Conservation (phyloP, 1,140 invertebrate species). For the Battus philenor region DNA sequence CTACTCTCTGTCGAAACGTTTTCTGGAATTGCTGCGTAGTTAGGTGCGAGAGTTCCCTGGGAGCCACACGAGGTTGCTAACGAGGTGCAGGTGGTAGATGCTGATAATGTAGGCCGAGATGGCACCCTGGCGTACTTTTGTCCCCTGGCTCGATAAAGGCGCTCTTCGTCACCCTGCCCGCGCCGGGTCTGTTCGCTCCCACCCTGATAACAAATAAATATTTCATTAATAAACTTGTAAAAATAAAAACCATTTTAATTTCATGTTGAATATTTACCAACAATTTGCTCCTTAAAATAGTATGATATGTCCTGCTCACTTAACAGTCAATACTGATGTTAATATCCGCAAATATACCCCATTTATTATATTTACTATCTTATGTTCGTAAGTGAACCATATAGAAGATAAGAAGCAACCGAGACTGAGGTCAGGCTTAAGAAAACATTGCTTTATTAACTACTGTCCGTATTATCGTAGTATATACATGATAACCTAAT, state of each 20-base stretch:
- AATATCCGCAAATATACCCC: conserved; percentile 56
- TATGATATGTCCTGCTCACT: conserved; percentile 30
- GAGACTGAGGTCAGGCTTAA: conserved; percentile 53
- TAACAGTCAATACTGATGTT: conserved; percentile 48
- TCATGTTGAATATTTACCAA: conserved; percentile 17
- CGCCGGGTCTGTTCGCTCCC: conserved; percentile 55
- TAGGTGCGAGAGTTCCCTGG: conserved; percentile 75
- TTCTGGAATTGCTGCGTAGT: conserved; percentile 69
- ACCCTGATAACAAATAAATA: conserved; percentile 42
- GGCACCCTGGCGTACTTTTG: conserved; percentile 70
- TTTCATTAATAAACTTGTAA: conserved; percentile 15
- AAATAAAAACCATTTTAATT: conserved; percentile 9
- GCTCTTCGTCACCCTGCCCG: conserved; percentile 58
- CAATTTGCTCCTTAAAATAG: conserved; percentile 19
- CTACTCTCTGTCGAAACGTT: conserved; percentile 60
- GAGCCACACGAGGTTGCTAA: conserved; percentile 77
- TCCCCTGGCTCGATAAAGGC: conserved; percentile 48
- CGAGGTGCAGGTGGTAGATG: conserved; percentile 74
- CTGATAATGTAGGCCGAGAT: conserved; percentile 61
- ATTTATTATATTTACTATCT: conserved; percentile 69
- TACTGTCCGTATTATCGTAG: conserved; percentile 47
- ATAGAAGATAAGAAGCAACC: conserved; percentile 56
- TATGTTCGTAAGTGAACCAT: conserved; percentile 53
- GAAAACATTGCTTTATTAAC: conserved; percentile 57
- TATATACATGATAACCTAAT: conserved; percentile 61